phyloP scores from a whole-genome alignment of 2,797 vertebrate genomes.

The Pampus argenteus region DNA sequence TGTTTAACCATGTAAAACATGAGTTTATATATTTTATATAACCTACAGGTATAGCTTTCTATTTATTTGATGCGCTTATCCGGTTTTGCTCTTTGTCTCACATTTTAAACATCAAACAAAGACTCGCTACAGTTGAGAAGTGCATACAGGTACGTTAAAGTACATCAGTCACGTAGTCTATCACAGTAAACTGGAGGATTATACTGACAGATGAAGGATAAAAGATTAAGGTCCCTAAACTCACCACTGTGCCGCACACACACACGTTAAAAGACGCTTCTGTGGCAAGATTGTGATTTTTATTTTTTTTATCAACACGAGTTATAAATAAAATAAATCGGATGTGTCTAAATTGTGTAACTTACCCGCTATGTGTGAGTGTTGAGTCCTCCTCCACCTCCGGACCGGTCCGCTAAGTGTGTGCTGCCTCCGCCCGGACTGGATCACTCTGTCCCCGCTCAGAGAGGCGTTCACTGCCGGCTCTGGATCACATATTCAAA shows the following conservation, averaged over 20 bases:
- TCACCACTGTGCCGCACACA: not conserved
- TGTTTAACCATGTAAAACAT: not conserved
- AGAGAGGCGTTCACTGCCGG: constrained; percentile 58
- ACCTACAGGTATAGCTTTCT: not conserved
- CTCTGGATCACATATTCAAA: constrained; percentile 16
- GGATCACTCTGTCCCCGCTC: constrained; percentile 11
- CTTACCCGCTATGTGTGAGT: constrained; percentile 44
- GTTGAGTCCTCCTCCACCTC: constrained; percentile 22
- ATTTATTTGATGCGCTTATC: constrained; percentile 17
- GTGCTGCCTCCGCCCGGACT: constrained; percentile 38
- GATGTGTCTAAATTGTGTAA: constrained; percentile 1
- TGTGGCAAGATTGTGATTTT: no score
- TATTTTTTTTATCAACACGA: not conserved
- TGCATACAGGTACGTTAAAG: not conserved
- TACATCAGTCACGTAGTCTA: not conserved
- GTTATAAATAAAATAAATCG: not conserved
- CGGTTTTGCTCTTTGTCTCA: constrained; percentile 17
- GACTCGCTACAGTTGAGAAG: not conserved
- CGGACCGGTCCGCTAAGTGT: not conserved
- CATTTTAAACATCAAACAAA: not conserved
- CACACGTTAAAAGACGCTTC: not conserved
- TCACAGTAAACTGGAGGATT: not conserved
- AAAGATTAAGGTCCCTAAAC: not conserved
- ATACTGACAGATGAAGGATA: not conserved
- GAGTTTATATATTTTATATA: not conserved